Conservation (phyloP, 1,140 invertebrate genomes). For the Drosophila tristis region DNA sequence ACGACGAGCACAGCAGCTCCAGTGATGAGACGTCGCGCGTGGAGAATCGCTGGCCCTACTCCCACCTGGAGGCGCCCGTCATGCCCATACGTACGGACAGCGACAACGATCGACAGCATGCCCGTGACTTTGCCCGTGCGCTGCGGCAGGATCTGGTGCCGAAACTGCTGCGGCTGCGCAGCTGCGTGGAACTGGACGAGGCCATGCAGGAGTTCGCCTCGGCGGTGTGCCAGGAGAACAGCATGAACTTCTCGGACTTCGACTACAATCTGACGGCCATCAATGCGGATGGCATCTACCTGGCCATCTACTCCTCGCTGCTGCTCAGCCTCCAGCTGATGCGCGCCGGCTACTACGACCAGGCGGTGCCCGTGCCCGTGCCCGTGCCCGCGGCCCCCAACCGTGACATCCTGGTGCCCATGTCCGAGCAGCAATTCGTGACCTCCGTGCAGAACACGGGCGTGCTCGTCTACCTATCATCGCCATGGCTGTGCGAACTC, state of each 20-base stretch:
- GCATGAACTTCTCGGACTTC: conserved; percentile 84
- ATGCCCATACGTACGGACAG: conserved; percentile 78
- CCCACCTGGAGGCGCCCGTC: conserved; percentile 78
- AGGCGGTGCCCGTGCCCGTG: conserved; percentile 73
- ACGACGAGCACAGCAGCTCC: conserved; percentile 83
- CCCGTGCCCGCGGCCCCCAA: conserved; percentile 65
- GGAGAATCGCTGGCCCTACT: conserved; percentile 83
- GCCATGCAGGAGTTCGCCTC: conserved; percentile 96
- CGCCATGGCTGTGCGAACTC: conserved; percentile 95
- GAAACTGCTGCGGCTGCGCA: conserved; percentile 86
- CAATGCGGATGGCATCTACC: conserved; percentile 97
- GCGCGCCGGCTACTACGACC: conserved; percentile 89
- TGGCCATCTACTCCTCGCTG: conserved; percentile 94
- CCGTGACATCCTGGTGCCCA: conserved; percentile 84
- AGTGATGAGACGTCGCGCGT: conserved; percentile 80
- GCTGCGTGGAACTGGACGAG: conserved; percentile 90
- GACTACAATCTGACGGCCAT: conserved; percentile 91
- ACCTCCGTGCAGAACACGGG: conserved; percentile 96
- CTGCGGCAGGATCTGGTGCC: conserved; percentile 87
- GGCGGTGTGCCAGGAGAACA: conserved; percentile 94
- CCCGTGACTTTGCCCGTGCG: conserved; percentile 75
- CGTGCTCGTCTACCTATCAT: conserved; percentile 94
- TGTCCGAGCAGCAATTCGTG: conserved; percentile 93
- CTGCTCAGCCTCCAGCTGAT: conserved; percentile 93
- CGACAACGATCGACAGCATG: conserved; percentile 83